Evolutionary conservation across 2,113 vertebrate genomes (phyloP).

Genomic region (Rhizomys pruinosus): DNA sequence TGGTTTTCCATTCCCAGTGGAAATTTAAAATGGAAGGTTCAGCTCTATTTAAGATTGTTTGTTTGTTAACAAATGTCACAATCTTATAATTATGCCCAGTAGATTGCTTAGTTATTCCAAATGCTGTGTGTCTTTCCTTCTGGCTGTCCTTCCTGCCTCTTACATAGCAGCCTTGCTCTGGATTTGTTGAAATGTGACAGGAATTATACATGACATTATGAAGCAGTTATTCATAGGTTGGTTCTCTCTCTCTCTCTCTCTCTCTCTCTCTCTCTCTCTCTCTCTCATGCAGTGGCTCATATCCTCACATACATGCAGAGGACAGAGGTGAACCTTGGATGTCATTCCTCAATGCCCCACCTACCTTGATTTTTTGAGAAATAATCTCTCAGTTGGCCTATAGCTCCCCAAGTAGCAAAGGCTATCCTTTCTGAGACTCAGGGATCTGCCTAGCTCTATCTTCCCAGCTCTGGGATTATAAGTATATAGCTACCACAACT

Average conservation of each 20-base stretch:
- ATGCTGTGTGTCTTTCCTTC: not conserved
- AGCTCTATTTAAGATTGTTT: slow-evolving; percentile 4
- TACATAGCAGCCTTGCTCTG: not conserved
- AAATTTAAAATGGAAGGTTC: slow-evolving; percentile 9
- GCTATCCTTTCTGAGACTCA: no score
- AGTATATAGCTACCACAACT: no score
- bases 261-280: not conserved
- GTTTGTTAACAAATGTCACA: not conserved
- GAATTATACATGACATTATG: not conserved
- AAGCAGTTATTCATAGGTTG: not conserved
- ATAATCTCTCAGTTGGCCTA: not conserved
- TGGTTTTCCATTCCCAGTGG: not conserved
- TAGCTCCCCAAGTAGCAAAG: not conserved
- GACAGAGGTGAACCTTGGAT: not conserved
- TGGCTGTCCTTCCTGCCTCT: not conserved
- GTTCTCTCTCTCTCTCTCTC: not conserved
- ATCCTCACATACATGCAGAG: not conserved
- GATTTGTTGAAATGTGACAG: not conserved
- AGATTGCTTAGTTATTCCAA: not conserved
- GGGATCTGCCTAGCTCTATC: not conserved
- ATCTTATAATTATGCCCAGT: not conserved
- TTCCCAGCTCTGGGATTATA: not conserved
- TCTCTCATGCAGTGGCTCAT: not conserved
- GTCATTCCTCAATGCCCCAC: not conserved
- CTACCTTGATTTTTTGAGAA: not conserved